Conservation (phyloP, 2,797 vertebrate genomes). For the Tympanoctomys barrerae region DNA sequence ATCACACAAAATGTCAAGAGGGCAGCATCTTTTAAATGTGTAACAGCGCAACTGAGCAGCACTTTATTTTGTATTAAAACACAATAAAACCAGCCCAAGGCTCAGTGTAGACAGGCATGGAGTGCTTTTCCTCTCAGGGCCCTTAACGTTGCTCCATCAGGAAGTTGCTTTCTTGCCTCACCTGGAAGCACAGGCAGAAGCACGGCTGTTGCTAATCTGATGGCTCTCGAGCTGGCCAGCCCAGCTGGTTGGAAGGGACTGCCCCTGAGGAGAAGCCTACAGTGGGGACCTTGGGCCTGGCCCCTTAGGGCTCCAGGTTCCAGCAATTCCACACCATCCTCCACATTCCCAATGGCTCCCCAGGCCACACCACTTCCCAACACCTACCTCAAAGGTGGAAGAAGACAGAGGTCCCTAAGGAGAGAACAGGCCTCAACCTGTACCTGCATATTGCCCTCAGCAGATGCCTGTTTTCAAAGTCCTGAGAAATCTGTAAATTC, state of each 20-base stretch:
- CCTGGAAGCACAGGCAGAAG: not conserved
- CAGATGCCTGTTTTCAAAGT: conserved; percentile 16
- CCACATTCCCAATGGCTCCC: not conserved
- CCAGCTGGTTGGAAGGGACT: not conserved
- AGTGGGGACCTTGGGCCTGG: accelerated
- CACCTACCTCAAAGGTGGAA: not conserved
- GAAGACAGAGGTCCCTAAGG: not conserved
- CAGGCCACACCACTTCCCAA: not conserved
- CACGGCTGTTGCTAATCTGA: not conserved
- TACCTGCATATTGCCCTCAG: accelerated
- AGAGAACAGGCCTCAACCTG: not conserved
- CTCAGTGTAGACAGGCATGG: not conserved
- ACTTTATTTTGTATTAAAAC: not conserved
- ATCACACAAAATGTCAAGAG: not conserved
- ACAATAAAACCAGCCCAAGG: not conserved
- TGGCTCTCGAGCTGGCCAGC: not conserved
- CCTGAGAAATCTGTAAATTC: not conserved
- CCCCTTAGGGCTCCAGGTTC: not conserved
- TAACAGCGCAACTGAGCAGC: not conserved
- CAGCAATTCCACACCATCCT: not conserved
- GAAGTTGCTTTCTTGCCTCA: not conserved
- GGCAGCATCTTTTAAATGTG: not conserved
- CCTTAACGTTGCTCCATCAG: not conserved
- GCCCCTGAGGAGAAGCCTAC: not conserved
- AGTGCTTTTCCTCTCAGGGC: not conserved